Evolutionary conservation across 2,113 vertebrate genomes (phyloP).

Genomic region (Corythaixoides concolor): DNA sequence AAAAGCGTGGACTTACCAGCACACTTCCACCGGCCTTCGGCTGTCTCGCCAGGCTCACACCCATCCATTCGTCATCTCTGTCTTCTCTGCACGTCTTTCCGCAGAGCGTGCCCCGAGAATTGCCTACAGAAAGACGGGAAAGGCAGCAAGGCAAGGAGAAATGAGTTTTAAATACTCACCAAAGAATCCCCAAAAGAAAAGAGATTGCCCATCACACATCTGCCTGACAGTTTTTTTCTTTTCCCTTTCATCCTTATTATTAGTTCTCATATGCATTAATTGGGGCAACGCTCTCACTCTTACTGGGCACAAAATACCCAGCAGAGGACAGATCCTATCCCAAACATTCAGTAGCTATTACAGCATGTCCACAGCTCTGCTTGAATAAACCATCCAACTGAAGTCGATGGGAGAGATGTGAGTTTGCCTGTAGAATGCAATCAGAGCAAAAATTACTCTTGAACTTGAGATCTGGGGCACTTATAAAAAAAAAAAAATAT

Average conservation of each 20-base stretch:
- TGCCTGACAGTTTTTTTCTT: not conserved
- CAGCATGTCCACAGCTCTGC: not conserved
- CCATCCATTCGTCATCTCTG: constrained; percentile 96
- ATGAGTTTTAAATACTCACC: not conserved
- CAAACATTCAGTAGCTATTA: not conserved
- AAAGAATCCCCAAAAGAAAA: not conserved
- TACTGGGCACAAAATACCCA: not conserved
- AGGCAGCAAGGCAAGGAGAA: not conserved
- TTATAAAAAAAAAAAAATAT: not conserved
- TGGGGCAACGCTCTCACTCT: not conserved
- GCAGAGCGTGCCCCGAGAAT: constrained; percentile 81
- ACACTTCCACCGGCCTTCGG: constrained; percentile 83
- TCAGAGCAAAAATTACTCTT: not conserved
- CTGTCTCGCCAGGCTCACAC: constrained; percentile 94
- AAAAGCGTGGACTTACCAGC: constrained; percentile 80
- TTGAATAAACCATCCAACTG: not conserved
- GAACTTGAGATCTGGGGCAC: not conserved
- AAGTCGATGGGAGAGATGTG: not conserved
- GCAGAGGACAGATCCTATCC: not conserved
- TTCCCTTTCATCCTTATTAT: not conserved
- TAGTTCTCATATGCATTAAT: not conserved
- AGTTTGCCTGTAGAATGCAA: not conserved
- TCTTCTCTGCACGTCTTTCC: constrained; percentile 96
- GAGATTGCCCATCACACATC: not conserved
- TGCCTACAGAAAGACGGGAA: constrained; percentile 75